Conservation (phyloP, 2,113 vertebrate species). For the Laticauda laticaudata region DNA sequence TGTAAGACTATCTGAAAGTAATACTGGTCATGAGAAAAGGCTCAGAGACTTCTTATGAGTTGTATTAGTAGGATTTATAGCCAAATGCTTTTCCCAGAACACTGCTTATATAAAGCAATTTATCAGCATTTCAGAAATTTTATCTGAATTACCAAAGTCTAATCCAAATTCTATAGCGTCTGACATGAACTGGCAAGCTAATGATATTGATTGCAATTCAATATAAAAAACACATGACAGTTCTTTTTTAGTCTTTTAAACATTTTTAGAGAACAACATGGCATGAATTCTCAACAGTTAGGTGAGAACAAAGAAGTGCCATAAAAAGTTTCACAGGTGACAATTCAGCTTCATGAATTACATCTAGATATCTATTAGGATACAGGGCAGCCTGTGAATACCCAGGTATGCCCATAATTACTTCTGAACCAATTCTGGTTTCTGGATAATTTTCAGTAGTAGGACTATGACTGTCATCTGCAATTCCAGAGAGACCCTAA, state of each 20-base stretch:
- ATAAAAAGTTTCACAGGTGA: background rate
- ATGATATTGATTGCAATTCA: background rate
- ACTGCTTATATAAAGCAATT: background rate
- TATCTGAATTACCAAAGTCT: slow-evolving; percentile 1
- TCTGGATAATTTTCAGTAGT: background rate
- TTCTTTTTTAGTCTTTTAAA: background rate
- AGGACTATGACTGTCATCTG: background rate
- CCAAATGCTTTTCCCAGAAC: background rate
- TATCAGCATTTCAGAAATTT: background rate
- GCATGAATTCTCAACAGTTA: background rate
- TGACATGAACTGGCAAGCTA: background rate
- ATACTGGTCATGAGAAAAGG: background rate
- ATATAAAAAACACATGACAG: background rate
- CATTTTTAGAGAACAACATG: background rate
- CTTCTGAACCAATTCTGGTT: background rate
- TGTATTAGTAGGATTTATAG: background rate
- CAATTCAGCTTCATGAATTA: background rate
- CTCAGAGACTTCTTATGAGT: background rate
- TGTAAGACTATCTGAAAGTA: background rate
- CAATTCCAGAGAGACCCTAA: background rate
- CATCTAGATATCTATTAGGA: background rate
- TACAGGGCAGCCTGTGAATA: background rate
- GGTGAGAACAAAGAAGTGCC: background rate
- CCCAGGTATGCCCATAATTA: background rate
- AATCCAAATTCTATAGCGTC: background rate